Evolutionary conservation across 2,888 invertebrate genomes (phyloP), one percentile per base, ranked within the genome.

Genomic region (Dynastes grantii): DNA sequence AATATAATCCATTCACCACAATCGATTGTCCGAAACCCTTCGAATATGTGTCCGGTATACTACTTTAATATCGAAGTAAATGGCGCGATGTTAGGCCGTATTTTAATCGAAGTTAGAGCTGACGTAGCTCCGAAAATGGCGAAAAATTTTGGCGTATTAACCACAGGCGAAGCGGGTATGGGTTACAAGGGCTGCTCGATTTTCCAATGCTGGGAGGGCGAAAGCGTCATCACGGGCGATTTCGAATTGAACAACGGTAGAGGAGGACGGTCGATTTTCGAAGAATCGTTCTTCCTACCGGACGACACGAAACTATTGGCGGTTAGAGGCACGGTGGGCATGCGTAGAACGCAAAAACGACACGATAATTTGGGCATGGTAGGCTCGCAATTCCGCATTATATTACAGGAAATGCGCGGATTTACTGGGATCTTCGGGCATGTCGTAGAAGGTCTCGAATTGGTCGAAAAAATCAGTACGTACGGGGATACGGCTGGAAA

Each of bases 331-430:
- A 93, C 95, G 13, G 95, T 95, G 8, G 95, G 95, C 76, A 95
- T 96, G 95, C 90, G 95, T 11, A 91, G 95, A 64, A 94, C 95
- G 78, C 95, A 95, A 87, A 94, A 94, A 87, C 92, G 95, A 40
- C 95, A 94, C 89, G 95, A 95, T 87, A 94, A 94, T 84, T 90
- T 93, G 83, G 95, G 95, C 71, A 92, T 95, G 91, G 95, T 95
- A n/a, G 95, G 95, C 32, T 95, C 95, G 78, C 95, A 95, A 88
- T 96, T 95, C 89, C 93, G 95, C 82, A 93, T 95, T 82, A 94
- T 95, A 83, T 89, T 95, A 85, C 93, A 94, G 83, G 95, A 95
- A 87, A 95, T 95, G 94, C 91, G 95, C 81, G 94, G 94, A 63
- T 95, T 95, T 88, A 95, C 95, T 4, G 95, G 94, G 61, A 95